Conservation (phyloP, 2,888 invertebrate species). For the Ommatoiulus sabulosus region DNA sequence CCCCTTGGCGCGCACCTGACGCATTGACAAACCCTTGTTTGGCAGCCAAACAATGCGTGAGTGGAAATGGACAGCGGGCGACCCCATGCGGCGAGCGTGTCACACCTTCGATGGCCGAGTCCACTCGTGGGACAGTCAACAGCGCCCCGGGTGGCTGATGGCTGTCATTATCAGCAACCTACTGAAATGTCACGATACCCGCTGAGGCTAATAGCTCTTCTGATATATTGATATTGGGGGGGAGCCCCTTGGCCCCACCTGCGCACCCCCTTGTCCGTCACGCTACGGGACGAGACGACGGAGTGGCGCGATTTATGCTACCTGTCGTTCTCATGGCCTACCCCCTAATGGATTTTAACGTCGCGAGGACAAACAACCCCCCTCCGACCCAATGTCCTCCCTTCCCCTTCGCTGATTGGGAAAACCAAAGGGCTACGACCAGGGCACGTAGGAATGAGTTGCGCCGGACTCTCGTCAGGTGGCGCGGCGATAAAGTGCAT, state of each 20-base stretch:
- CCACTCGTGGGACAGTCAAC: conserved; percentile 52
- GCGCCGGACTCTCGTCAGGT: too few relatives aligned
- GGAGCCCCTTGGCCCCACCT: conserved; percentile 41
- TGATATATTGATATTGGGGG: conserved; percentile 47
- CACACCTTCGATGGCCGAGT: conserved; percentile 15
- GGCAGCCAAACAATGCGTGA: background rate
- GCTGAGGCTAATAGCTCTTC: conserved; percentile 49
- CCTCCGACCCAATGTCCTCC: background rate
- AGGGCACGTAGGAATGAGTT: too few relatives aligned
- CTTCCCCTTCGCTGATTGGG: background rate
- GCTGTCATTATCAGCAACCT: conserved; percentile 49
- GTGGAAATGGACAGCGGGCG: conserved; percentile 12
- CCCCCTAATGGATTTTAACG: conserved; percentile 19
- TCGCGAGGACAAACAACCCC: background rate
- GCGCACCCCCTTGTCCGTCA: conserved; percentile 14
- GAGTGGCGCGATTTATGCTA: conserved; percentile 42
- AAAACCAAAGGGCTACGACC: background rate
- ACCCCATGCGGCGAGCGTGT: conserved; percentile 32
- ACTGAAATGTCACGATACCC: conserved; percentile 42
- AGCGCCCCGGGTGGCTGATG: conserved; percentile 51
- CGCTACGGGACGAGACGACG: conserved; percentile 27
- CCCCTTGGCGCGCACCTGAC: background rate
- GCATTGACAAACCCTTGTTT: conserved; percentile 37
- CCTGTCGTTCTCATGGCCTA: conserved; percentile 5
- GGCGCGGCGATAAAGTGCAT: too few relatives aligned